These are phyloP conservation scores for Eublepharis macularius DNA, from an alignment of 2,113 vertebrate species.

Conservation along the genomic window DNA sequence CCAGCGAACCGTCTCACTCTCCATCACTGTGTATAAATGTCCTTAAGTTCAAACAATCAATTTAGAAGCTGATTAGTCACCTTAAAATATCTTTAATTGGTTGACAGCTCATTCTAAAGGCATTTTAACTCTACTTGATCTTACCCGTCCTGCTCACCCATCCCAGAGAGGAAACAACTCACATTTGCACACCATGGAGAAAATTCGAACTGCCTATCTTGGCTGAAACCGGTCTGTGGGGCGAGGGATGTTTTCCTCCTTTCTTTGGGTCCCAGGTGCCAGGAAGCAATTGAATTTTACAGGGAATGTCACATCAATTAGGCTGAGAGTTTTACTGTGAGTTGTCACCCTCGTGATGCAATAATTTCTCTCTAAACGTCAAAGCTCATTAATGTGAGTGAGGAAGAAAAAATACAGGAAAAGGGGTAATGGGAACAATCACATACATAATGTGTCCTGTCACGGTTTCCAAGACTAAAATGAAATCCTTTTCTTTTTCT, in stretches of 20 bases:
- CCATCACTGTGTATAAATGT: background rate
- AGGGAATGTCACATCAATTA: background rate
- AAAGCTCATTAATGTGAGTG: constrained; percentile 14
- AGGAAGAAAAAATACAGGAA: constrained; percentile 22
- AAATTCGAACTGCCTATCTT: background rate
- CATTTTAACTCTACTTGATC: background rate
- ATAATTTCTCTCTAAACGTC: constrained; percentile 15
- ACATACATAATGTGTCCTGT: background rate
- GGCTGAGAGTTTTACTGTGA: constrained; percentile 1
- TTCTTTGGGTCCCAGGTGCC: background rate
- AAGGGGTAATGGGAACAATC: constrained; percentile 30
- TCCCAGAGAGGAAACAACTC: background rate
- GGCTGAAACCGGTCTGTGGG: background rate
- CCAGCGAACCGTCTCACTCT: background rate
- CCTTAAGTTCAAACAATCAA: background rate
- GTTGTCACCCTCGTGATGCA: background rate
- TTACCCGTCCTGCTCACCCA: background rate
- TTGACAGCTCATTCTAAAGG: background rate
- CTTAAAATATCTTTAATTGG: background rate
- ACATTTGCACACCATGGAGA: background rate
- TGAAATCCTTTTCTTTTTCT: constrained; percentile 30
- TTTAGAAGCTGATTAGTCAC: background rate
- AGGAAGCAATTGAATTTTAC: background rate
- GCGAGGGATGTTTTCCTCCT: background rate
- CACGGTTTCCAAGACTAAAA: constrained; percentile 18